Evolutionary conservation across 1,140 invertebrate species (phyloP).

Genomic region (Drosophila eugracilis): DNA sequence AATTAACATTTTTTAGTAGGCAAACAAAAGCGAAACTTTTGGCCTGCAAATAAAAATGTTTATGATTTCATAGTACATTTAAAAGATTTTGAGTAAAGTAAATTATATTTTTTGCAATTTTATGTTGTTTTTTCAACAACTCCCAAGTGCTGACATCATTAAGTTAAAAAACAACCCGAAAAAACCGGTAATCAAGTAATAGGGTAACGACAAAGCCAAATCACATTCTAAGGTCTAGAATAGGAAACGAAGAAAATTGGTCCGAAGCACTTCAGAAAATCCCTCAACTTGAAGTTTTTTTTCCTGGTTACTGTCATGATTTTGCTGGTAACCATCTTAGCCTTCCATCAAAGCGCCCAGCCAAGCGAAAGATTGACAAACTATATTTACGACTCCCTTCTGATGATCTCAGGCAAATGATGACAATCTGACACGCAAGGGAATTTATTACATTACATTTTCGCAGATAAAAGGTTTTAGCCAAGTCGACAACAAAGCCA

Average conservation of each 20-base stretch:
- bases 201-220: background rate
- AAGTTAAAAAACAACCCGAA: slow-evolving; percentile 15
- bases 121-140: too few species aligned
- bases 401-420: slow-evolving; percentile 55
- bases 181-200: slow-evolving; percentile 2
- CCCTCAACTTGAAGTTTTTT: slow-evolving; percentile 24
- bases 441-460: slow-evolving; percentile 36
- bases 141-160: slow-evolving; percentile 30
- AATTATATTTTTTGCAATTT: too few species aligned
- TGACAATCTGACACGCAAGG: slow-evolving; percentile 58
- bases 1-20: slow-evolving; percentile 4
- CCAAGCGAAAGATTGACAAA: slow-evolving; percentile 52
- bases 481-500: slow-evolving; percentile 13
- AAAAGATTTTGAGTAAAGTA: background rate
- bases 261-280: slow-evolving; percentile 19
- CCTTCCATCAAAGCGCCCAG: slow-evolving; percentile 43
- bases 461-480: slow-evolving; percentile 33
- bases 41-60: background rate
- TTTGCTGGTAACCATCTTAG: slow-evolving; percentile 19
- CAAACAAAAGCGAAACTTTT: background rate
- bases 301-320: slow-evolving; percentile 27
- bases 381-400: slow-evolving; percentile 44
- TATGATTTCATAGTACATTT: background rate
- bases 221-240: slow-evolving; percentile 8
- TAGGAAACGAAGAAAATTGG: slow-evolving; percentile 7